Evolutionary conservation across 2,797 vertebrate species (phyloP).

Genomic region (Spinus olivaceus): DNA sequence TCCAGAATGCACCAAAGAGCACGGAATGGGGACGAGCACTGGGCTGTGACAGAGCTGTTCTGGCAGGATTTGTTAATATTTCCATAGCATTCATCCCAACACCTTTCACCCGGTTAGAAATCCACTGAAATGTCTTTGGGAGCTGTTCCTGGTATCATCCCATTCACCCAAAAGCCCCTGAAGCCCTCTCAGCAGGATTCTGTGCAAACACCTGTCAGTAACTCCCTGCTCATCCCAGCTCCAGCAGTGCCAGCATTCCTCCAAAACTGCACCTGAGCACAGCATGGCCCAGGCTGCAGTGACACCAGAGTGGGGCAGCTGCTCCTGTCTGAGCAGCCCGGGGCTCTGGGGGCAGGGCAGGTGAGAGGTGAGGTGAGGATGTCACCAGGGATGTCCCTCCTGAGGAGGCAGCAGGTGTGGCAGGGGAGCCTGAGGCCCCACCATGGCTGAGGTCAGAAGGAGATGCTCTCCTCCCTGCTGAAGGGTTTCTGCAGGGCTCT

Average conservation of each 20-base stretch:
- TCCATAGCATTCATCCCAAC: neutral
- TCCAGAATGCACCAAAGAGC: neutral
- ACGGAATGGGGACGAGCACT: neutral
- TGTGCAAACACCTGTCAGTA: neutral
- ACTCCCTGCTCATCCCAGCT: neutral
- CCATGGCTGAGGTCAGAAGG: accelerated
- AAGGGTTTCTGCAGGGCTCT: slow-evolving; percentile 3
- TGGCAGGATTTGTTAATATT: neutral
- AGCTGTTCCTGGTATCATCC: neutral
- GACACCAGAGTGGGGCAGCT: neutral
- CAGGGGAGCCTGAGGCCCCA: neutral
- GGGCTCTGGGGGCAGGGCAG: neutral
- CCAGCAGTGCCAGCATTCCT: neutral
- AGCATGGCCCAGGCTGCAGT: neutral
- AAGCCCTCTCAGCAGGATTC: neutral
- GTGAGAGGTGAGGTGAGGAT: neutral
- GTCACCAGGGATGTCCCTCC: neutral
- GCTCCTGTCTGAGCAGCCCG: neutral
- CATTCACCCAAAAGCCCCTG: neutral
- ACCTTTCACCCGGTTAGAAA: neutral
- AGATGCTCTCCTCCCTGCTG: neutral
- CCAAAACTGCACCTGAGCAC: neutral
- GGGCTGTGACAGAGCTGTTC: neutral
- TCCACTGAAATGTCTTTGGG: neutral
- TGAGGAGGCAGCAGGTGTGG: neutral